Evolutionary conservation across 2,888 invertebrate species (phyloP), one percentile per base, ranked within the genome.

Genomic region (Dilophus febrilis): DNA sequence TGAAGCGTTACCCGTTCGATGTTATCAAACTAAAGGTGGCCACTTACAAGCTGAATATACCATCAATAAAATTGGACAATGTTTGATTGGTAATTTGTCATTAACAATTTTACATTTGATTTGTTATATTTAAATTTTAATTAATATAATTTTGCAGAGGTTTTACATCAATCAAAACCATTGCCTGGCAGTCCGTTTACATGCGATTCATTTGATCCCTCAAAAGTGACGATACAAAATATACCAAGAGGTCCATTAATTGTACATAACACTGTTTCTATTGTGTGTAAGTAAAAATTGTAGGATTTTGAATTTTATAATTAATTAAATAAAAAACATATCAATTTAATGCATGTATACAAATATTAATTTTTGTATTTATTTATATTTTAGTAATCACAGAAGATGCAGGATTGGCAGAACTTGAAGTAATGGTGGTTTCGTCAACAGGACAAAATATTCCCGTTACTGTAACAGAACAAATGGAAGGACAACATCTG

Each of bases 1-100:
- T 0, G 70, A 77, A 46, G 84, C 86, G 0, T 68, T 92, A 32
- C 87, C 90, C 0, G 88, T 95, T 3, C 60, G 91, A 42, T 94
- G 97, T 56, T 92, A 92, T 59, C 91, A 91, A 57, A 95, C 95
- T 44, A 87, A 94, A 54, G 91, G 94, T 44, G 95, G 95, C 2
- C 81, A 91, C 53, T 68, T 94, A 41, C 79, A 91, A 57, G 95
- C 95, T 0, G 97, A 98, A 61, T 98, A 85, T 61, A 82, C 81
- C 13, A 78, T 86, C 26, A 77, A 78, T 42, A 79, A 79, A 53
- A 73, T 82, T 18, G 79, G 79, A 35, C 71, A 75, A 47, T 73
- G 73, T 49, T 67, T 72, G 35, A 71, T 74, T 49, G 73, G 80
- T 79, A 50, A 11, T 26, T 37, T 13, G n/a, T n/a, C 18, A 16